Evolutionary conservation across 2,888 invertebrate species (phyloP).

Genomic region (Busseola fusca): DNA sequence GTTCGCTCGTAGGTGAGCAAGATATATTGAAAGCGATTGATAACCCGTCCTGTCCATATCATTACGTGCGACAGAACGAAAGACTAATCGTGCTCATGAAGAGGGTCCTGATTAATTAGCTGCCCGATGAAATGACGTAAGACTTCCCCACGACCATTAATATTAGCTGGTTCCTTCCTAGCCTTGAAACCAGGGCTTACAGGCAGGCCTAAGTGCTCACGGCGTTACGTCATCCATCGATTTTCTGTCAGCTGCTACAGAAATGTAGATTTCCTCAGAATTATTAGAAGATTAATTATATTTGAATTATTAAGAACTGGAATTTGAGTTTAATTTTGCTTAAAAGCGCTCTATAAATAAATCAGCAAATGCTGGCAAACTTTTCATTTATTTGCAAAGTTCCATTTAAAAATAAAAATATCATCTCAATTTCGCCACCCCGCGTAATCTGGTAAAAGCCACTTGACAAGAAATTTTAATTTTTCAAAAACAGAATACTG

Average conservation of each 20-base stretch:
- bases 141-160: constrained; percentile 49
- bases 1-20: constrained; percentile 32
- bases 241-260: constrained; percentile 40
- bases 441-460: constrained; percentile 46
- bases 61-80: constrained; percentile 55
- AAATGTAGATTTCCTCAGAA: constrained; percentile 23
- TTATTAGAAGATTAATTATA: constrained; percentile 33
- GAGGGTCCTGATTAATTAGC: constrained; percentile 65
- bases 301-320: constrained; percentile 9
- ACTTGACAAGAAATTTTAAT: constrained; percentile 33
- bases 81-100: constrained; percentile 60
- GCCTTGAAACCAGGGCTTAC: constrained; percentile 36
- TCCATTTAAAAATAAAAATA: constrained; percentile 14
- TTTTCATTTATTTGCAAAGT: neutral
- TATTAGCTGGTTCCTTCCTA: constrained; percentile 41
- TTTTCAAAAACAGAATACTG: constrained; percentile 49
- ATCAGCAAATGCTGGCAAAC: neutral
- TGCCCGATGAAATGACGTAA: constrained; percentile 57
- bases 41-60: constrained; percentile 57
- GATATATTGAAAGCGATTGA: constrained; percentile 62
- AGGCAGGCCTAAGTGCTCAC: constrained; percentile 38
- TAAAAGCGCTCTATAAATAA: neutral
- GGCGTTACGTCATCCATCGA: constrained; percentile 30
- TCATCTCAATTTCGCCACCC: constrained; percentile 1
- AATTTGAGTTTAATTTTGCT: neutral